These are phyloP conservation scores for Actinostola sp. DNA, from an alignment of 92 coral and sea anemone genomes.

Conservation along the genomic window DNA sequence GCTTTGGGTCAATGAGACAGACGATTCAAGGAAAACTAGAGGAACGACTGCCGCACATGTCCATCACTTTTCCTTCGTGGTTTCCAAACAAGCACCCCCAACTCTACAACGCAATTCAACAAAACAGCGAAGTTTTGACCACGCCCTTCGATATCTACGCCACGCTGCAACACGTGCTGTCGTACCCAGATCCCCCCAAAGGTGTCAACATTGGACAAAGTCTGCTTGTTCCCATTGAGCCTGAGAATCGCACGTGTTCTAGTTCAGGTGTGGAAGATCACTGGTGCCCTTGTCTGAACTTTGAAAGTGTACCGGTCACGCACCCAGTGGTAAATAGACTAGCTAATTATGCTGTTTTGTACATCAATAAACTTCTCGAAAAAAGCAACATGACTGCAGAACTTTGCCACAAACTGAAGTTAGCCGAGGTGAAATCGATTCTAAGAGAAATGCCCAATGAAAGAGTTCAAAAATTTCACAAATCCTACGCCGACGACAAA, in stretches of 20 bases:
- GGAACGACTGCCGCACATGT: slow-evolving; percentile 60
- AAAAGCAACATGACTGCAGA: slow-evolving; percentile 9
- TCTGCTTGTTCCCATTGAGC: slow-evolving; percentile 35
- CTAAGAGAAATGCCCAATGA: slow-evolving; percentile 84
- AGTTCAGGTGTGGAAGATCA: slow-evolving; percentile 56
- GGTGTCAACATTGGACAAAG: slow-evolving; percentile 37
- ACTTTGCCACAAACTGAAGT: slow-evolving; percentile 52
- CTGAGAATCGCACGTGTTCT: slow-evolving; percentile 30
- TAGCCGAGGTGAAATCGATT: slow-evolving; percentile 57
- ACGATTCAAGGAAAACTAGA: slow-evolving; percentile 66
- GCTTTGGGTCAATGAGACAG: slow-evolving; percentile 56
- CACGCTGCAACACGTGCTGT: slow-evolving; percentile 52
- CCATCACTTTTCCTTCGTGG: slow-evolving; percentile 58
- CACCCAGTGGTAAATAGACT: slow-evolving; percentile 54
- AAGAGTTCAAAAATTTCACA: slow-evolving; percentile 60
- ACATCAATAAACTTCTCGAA: slow-evolving; percentile 61
- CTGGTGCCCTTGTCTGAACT: slow-evolving; percentile 64
- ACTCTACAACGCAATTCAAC: slow-evolving; percentile 28
- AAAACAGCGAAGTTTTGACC: slow-evolving; percentile 46
- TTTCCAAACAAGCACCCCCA: slow-evolving; percentile 23
- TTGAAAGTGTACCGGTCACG: slow-evolving; percentile 57
- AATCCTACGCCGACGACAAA: slow-evolving; percentile 38
- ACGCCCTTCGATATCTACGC: slow-evolving; percentile 68
- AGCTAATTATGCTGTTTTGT: slow-evolving; percentile 51
- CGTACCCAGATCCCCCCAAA: slow-evolving; percentile 38